A percentile compares a stretch with the other conserved stretches of the same genome.
phyloP scores from a whole-genome alignment of 2,113 vertebrate genomes.

The Daboia siamensis region DNA sequence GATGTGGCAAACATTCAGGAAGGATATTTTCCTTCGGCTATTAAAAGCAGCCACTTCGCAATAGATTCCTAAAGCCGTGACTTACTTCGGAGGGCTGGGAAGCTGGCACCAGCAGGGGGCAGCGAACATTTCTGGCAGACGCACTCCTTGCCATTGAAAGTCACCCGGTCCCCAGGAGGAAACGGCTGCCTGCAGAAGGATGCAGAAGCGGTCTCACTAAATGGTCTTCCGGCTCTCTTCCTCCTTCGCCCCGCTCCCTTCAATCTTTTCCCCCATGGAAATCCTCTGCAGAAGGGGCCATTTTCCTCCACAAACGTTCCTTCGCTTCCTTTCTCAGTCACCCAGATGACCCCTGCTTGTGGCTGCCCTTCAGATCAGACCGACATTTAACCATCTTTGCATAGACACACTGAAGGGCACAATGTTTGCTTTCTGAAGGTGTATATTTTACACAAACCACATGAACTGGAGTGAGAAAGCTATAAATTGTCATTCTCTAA shows the following conservation, averaged over 20 bases:
- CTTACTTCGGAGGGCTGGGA: constrained; percentile 87
- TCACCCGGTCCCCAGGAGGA: constrained; percentile 91
- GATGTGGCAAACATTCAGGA: background rate
- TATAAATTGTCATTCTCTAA: background rate
- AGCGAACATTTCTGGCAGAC: constrained; percentile 92
- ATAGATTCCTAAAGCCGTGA: background rate
- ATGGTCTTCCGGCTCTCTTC: accelerated
- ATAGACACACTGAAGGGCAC: background rate
- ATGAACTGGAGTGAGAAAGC: too few species aligned
- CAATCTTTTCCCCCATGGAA: background rate
- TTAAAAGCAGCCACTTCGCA: background rate
- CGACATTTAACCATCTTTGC: background rate
- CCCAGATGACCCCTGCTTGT: background rate
- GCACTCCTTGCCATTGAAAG: constrained; percentile 96
- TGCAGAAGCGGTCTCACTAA: background rate
- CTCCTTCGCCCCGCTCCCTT: too few species aligned
- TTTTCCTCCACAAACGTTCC: background rate
- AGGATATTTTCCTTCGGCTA: background rate
- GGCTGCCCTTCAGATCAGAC: background rate
- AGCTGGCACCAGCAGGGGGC: constrained; percentile 71
- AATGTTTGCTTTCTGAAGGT: background rate
- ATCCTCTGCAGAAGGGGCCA: background rate
- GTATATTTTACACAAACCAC: background rate
- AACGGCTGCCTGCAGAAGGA: constrained; percentile 83
- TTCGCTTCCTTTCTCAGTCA: background rate